Percentiles rank a stretch among this genome's conserved stretches.
Conservation (phyloP, 2,888 invertebrate species). For the Polia nebulosa region DNA sequence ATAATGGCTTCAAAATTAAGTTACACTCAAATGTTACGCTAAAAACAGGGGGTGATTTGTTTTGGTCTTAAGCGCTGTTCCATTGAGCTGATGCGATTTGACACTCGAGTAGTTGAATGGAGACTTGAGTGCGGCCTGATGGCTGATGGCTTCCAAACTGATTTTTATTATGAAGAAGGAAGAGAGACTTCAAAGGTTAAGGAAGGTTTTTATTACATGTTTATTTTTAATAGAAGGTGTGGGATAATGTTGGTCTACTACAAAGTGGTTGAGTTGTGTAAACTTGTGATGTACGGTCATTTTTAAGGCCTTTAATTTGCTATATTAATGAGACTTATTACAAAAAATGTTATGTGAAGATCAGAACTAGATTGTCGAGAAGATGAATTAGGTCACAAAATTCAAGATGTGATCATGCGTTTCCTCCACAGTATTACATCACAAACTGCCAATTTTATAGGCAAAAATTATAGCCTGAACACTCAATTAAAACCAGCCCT, state of each 20-base stretch:
- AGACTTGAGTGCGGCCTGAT: constrained; percentile 49
- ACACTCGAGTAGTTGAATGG: constrained; percentile 51
- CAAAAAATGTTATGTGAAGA: not conserved
- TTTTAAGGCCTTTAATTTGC: too few relatives aligned
- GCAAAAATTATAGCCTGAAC: not conserved
- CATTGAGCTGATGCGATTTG: constrained; percentile 65
- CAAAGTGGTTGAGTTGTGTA: not conserved
- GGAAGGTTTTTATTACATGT: not conserved
- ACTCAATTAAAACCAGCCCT: constrained; percentile 29
- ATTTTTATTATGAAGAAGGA: constrained; percentile 29
- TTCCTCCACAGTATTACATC: not conserved
- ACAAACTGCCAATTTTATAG: not conserved
- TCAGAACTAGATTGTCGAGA: not conserved
- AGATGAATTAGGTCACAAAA: too few relatives aligned
- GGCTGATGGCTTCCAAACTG: constrained; percentile 40
- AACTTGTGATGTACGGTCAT: too few relatives aligned
- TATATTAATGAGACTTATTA: not conserved
- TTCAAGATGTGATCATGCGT: too few relatives aligned
- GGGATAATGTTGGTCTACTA: not conserved
- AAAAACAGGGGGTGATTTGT: constrained; percentile 68
- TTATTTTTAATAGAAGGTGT: not conserved
- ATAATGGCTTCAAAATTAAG: constrained; percentile 86
- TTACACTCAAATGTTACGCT: constrained; percentile 79
- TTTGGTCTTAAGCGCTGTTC: constrained; percentile 64
- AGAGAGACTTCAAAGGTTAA: not conserved